These are phyloP conservation scores for Bubo blakistoni DNA, from an alignment of 2,113 vertebrate species.

Conservation along the genomic window DNA sequence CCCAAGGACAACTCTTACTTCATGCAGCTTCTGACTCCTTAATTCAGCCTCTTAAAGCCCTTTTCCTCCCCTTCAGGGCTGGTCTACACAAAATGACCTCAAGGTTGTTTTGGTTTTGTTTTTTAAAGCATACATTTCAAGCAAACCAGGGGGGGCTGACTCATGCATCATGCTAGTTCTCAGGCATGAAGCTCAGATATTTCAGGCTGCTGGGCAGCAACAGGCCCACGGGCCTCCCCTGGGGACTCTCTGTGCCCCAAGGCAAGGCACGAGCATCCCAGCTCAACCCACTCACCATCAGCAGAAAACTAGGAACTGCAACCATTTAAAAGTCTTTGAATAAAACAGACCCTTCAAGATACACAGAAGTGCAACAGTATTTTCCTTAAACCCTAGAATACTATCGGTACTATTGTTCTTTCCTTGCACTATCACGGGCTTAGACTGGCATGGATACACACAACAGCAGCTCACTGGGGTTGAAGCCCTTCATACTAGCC, in stretches of 20 bases:
- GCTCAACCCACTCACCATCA: no score
- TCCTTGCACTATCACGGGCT: neutral
- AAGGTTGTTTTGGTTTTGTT: neutral
- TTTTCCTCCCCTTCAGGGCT: neutral
- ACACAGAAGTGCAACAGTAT: neutral
- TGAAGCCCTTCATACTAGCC: neutral
- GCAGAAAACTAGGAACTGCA: neutral
- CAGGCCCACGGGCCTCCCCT: fast-evolving
- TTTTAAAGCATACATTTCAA: neutral
- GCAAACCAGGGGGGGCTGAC: fast-evolving
- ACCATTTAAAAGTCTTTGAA: neutral
- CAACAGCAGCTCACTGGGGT: neutral
- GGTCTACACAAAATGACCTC: neutral
- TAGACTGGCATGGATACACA: no score
- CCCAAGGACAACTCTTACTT: neutral
- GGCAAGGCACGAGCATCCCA: neutral
- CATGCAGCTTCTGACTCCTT: neutral
- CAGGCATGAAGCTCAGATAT: neutral
- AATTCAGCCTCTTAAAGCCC: neutral
- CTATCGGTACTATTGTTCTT: neutral
- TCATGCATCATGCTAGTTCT: fast-evolving
- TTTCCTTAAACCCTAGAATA: neutral
- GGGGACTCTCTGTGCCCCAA: neutral
- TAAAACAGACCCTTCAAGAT: neutral
- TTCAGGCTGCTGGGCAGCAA: neutral